Conservation (phyloP, 1,140 invertebrate genomes). For the Calosoma granatense region DNA sequence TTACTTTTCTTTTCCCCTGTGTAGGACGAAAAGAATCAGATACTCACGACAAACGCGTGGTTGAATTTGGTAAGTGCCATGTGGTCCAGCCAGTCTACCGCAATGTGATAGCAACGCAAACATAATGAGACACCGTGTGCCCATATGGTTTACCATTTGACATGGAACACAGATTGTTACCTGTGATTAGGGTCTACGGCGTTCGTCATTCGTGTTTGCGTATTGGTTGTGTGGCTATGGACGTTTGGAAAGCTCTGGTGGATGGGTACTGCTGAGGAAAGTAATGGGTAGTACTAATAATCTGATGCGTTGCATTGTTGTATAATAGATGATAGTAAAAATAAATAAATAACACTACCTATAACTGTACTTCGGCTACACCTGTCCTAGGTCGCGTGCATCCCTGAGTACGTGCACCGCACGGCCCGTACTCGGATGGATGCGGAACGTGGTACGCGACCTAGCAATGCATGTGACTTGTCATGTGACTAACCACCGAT, state of each 20-base stretch:
- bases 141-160: background rate
- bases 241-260: constrained; percentile 22
- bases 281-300: too few species aligned
- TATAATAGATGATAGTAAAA: too few species aligned
- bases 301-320: too few species aligned
- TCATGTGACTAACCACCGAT: constrained; percentile 46
- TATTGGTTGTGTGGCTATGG: constrained; percentile 31
- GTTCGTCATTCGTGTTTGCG: constrained; percentile 25
- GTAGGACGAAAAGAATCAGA: constrained; percentile 62
- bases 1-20: constrained; percentile 35
- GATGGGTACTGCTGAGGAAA: background rate
- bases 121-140: constrained; percentile 11
- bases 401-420: background rate
- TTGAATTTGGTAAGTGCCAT: constrained; percentile 89
- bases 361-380: too few species aligned
- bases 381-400: background rate
- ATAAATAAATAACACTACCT: too few species aligned
- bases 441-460: constrained; percentile 14
- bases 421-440: background rate
- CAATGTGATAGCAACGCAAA: constrained; percentile 30
- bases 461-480: constrained; percentile 27
- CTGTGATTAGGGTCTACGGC: background rate
- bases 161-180: background rate
- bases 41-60: constrained; percentile 90
- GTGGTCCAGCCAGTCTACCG: constrained; percentile 32